Evolutionary conservation across 2,888 invertebrate genomes (phyloP).

Genomic region (Coenonympha arcania): DNA sequence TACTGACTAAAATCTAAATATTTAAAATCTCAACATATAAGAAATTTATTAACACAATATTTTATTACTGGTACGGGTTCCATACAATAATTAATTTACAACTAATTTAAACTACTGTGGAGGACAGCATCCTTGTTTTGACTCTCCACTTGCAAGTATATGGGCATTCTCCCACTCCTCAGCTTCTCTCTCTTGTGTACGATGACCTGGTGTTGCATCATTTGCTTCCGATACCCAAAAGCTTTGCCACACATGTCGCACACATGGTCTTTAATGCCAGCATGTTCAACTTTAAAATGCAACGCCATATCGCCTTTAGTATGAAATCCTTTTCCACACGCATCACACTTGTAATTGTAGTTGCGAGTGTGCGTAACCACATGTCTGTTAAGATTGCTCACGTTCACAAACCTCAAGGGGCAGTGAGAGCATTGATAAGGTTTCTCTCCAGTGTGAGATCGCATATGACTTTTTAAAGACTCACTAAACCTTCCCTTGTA

Average conservation of each 20-base stretch:
- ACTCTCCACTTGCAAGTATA: conserved; percentile 53
- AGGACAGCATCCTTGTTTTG: too few species aligned
- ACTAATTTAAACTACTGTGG: too few species aligned
- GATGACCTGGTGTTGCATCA: conserved; percentile 52
- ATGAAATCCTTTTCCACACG: conserved; percentile 48
- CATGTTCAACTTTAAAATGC: conserved; percentile 44
- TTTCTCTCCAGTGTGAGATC: conserved; percentile 49
- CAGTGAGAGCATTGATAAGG: conserved; percentile 52
- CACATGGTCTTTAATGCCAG: conserved; percentile 44
- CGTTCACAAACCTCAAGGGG: conserved; percentile 43
- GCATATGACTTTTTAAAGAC: conserved; percentile 48
- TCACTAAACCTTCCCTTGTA: conserved; percentile 48
- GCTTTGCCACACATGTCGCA: conserved; percentile 50
- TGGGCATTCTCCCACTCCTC: conserved; percentile 45
- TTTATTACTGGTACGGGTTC: too few species aligned
- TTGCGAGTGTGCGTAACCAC: conserved; percentile 48
- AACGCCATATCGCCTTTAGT: conserved; percentile 43
- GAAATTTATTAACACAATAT: too few species aligned
- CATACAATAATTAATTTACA: too few species aligned
- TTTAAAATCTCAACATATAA: too few species aligned
- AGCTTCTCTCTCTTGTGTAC: conserved; percentile 55
- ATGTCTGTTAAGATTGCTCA: conserved; percentile 54
- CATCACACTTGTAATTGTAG: conserved; percentile 44
- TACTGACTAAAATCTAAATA: too few species aligned
- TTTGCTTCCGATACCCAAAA: conserved; percentile 47